Evolutionary conservation across 2,113 vertebrate genomes (phyloP).

Genomic region (Aspidoscelis tigris): DNA sequence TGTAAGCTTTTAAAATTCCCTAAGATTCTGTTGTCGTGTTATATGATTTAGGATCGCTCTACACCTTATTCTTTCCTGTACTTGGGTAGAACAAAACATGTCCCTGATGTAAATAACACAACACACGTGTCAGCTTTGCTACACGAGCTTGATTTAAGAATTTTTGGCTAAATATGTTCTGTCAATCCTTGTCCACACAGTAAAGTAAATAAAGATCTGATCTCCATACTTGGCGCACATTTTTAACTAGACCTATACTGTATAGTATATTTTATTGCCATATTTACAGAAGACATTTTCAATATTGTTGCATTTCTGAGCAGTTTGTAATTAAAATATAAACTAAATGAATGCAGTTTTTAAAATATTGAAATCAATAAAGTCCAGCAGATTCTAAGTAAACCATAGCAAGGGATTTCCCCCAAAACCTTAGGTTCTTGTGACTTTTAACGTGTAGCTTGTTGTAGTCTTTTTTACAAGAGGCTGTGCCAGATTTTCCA

Average conservation of each 20-base stretch:
- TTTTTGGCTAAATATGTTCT: background rate
- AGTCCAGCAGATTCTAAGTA: background rate
- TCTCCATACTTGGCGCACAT: background rate
- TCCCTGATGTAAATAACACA: background rate
- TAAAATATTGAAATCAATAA: background rate
- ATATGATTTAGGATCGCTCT: background rate
- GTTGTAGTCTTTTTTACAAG: slow-evolving; percentile 22
- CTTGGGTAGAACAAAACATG: background rate
- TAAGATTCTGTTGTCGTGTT: background rate
- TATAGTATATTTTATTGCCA: background rate
- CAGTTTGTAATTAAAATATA: background rate
- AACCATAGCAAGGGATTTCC: background rate
- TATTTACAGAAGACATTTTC: background rate
- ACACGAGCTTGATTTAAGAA: background rate
- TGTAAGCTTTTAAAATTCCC: background rate
- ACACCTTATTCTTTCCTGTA: background rate
- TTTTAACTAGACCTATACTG: background rate
- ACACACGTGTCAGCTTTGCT: background rate
- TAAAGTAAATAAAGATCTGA: background rate
- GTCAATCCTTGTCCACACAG: background rate
- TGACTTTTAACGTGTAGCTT: background rate
- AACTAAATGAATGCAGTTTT: background rate
- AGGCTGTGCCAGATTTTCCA: background rate
- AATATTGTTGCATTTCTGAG: background rate
- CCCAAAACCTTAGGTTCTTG: background rate